A percentile compares a stretch with the other conserved stretches of the same genome.
These are phyloP conservation scores for Magallana nippona DNA, from an alignment of 2,888 invertebrate species.

Conservation along the genomic window DNA sequence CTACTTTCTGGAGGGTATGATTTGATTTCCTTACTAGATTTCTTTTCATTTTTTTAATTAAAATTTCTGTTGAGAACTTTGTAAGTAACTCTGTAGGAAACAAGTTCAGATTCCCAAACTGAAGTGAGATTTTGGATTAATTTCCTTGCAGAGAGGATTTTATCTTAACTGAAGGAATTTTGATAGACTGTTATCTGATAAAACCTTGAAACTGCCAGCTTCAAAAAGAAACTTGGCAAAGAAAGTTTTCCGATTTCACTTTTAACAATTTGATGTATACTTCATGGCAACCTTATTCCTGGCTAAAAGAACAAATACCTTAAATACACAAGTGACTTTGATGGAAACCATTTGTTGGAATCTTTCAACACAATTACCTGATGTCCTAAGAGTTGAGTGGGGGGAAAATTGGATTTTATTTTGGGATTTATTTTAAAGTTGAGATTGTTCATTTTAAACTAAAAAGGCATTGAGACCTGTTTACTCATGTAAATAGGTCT, in stretches of 20 bases:
- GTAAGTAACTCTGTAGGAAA: conserved; percentile 1
- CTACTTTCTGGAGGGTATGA: neutral
- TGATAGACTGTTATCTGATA: conserved; percentile 26
- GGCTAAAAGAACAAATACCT: neutral
- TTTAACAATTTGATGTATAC: conserved; percentile 10
- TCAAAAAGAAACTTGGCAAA: conserved; percentile 26
- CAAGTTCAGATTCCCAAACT: neutral
- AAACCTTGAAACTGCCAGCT: conserved; percentile 1
- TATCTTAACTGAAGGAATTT: conserved; percentile 29
- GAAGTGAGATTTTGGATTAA: conserved; percentile 12
- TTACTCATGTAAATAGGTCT: too few species aligned
- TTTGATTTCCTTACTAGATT: neutral
- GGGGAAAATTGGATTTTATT: neutral
- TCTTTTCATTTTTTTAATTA: neutral
- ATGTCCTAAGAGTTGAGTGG: conserved; percentile 20
- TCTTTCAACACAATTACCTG: conserved; percentile 28
- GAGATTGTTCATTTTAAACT: neutral
- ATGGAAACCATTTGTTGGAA: conserved; percentile 15
- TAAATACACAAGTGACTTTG: neutral
- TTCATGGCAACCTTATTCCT: neutral
- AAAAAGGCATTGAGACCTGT: too few species aligned
- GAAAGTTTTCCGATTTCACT: conserved; percentile 16
- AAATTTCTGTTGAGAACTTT: neutral
- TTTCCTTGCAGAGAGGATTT: conserved; percentile 9
- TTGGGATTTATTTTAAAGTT: neutral